Base-by-base conservation (phyloP, 2,888 invertebrate genomes). In the Apomyelois bistriatella region DNA sequence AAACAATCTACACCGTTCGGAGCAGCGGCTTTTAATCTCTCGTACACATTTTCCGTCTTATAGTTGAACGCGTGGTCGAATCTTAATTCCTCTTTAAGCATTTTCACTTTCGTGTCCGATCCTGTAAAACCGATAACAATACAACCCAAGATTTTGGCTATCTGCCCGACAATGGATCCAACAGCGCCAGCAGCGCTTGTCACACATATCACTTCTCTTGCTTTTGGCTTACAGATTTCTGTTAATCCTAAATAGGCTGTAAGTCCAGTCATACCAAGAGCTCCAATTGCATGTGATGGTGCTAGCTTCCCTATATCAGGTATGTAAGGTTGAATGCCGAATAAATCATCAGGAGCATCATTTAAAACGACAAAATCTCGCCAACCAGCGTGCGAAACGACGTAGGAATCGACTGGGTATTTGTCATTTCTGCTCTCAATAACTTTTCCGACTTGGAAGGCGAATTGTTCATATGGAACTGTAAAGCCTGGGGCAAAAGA, bases 131-230 rank as follows among this genome's bases (percentile, higher is more conserved):
- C 74, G 9, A 76, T 66, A 38, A 75, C 71, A 8, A 48, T 61
- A 58, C 72, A 74, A 28, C 63, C 65, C 54, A 92, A 94, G 6
- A 92, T 56, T 48, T 64, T 66, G 7, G 74, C 94, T 59, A 95
- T 93, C 79, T 95, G 94, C 9, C 94, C 94, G 2, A 93, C 94
- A 47, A 93, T 79, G 64, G 91, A 92, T 40, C 94, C 94, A 15
- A 94, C 94, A 15, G 94, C 94, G 13, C 94, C 94, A 2, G 93
- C 94, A 8, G 94, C 94, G 17, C 92, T 92, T 32, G 91, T 92
- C 10, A 95, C 91, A 13, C 94, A 92, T 0, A 94, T 89, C 0
- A 92, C 91, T 64, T 95, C 94, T 0, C 93, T 93, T 3, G 85
- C 64, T 72, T 92, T 92, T 9, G 94, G 94, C 51, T 92, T 76